phyloP scores from a whole-genome alignment of 2,888 invertebrate genomes.

The Ferrisia virgata region DNA sequence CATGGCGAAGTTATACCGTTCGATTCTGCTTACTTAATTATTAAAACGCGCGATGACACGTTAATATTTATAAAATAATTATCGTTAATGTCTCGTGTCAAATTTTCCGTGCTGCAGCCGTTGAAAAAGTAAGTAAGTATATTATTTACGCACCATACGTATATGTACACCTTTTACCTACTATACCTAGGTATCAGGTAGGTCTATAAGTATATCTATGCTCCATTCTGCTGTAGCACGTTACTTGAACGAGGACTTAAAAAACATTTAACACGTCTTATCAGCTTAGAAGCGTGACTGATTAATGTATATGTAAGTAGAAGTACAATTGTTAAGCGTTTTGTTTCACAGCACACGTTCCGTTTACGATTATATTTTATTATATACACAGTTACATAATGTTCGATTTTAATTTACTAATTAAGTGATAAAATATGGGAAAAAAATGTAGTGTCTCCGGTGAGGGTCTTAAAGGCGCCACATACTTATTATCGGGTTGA shows the following conservation, averaged over 20 bases:
- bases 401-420: background rate
- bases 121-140: background rate
- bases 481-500: background rate
- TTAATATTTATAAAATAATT: background rate
- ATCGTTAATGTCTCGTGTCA: background rate
- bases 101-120: background rate
- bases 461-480: background rate
- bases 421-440: background rate
- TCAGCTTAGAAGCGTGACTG: conserved; percentile 36
- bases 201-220: background rate
- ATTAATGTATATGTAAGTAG: conserved; percentile 34
- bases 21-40: background rate
- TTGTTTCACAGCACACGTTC: conserved; percentile 34
- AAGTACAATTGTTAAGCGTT: conserved; percentile 38
- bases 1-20: background rate
- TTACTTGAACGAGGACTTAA: background rate
- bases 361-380: conserved; percentile 36
- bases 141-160: background rate
- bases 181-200: background rate
- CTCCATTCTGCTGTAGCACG: too few species aligned
- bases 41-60: background rate
- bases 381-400: conserved; percentile 25
- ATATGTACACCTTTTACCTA: too few species aligned
- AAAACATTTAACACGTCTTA: conserved; percentile 39
- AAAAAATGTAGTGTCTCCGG: background rate